phyloP scores from a whole-genome alignment of 2,888 invertebrate genomes.

The Merodon equestris region DNA sequence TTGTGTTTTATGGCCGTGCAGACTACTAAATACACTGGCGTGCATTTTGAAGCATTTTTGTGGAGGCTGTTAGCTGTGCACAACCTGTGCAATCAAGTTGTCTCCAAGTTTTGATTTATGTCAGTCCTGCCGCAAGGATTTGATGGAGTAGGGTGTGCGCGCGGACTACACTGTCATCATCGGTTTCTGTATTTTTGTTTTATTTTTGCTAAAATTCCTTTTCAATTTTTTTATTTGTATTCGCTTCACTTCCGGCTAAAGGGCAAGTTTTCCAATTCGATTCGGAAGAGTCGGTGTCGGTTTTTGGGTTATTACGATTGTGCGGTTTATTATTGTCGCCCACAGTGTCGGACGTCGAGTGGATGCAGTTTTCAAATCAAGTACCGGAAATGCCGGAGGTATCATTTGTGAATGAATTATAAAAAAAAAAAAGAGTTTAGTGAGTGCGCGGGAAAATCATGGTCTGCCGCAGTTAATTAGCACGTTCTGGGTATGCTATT shows the following conservation, averaged over 20 bases:
- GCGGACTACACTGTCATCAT: constrained; percentile 35
- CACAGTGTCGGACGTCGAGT: constrained; percentile 20
- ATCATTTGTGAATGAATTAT: background rate
- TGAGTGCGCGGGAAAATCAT: constrained; percentile 23
- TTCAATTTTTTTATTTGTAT: constrained; percentile 6
- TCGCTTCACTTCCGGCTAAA: too few relatives aligned
- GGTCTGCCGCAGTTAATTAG: constrained; percentile 54
- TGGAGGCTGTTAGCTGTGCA: constrained; percentile 68
- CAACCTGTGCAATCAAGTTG: constrained; percentile 72
- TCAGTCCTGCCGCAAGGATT: constrained; percentile 71
- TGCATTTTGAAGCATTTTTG: constrained; percentile 63
- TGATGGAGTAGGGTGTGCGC: constrained; percentile 65
- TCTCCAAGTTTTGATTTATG: constrained; percentile 73
- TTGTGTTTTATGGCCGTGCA: constrained; percentile 27
- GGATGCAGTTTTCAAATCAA: constrained; percentile 16
- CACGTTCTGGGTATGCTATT: constrained; percentile 9
- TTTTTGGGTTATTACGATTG: background rate
- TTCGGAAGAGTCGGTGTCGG: constrained; percentile 27
- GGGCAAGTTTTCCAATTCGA: constrained; percentile 8
- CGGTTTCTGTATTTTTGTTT: constrained; percentile 17
- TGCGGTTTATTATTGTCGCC: constrained; percentile 7
- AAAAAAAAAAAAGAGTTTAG: constrained; percentile 6
- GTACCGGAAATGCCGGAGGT: constrained; percentile 28
- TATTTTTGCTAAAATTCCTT: constrained; percentile 2
- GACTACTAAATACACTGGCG: constrained; percentile 58